These are phyloP conservation scores for Calliopum simillimum DNA, from an alignment of 2,888 invertebrate genomes.

Conservation along the genomic window DNA sequence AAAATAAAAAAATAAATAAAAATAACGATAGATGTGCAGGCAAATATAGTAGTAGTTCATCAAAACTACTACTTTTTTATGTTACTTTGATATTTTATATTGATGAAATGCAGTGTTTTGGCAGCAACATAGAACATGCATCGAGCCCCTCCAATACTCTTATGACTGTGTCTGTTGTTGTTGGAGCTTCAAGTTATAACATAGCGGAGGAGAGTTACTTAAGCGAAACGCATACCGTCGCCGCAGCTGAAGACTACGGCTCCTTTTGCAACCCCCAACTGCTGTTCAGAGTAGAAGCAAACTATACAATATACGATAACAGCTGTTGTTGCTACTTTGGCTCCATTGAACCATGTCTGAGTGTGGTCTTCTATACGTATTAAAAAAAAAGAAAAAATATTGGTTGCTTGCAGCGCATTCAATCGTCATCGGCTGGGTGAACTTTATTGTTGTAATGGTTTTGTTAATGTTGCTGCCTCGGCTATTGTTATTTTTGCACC, in stretches of 20 bases:
- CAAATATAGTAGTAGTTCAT: neutral
- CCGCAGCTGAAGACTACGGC: no score
- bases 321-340: neutral
- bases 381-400: no score
- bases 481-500: neutral
- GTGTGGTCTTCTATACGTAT: neutral
- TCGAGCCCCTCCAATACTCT: neutral
- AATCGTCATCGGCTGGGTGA: slow-evolving; percentile 18
- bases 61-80: slow-evolving; percentile 1
- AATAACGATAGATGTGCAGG: neutral
- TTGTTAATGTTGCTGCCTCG: neutral
- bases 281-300: no score
- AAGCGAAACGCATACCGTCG: no score
- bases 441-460: neutral
- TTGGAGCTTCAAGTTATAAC: no score
- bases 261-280: no score
- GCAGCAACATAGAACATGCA: neutral
- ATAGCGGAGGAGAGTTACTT: no score
- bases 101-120: slow-evolving; percentile 10
- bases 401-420: slow-evolving; percentile 17
- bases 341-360: slow-evolving; percentile 23
- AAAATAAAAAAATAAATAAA: neutral
- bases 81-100: neutral
- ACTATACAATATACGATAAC: neutral
- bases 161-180: neutral